Evolutionary conservation across 2,797 vertebrate genomes (phyloP).

Genomic region (Gymnopithys bicolor): DNA sequence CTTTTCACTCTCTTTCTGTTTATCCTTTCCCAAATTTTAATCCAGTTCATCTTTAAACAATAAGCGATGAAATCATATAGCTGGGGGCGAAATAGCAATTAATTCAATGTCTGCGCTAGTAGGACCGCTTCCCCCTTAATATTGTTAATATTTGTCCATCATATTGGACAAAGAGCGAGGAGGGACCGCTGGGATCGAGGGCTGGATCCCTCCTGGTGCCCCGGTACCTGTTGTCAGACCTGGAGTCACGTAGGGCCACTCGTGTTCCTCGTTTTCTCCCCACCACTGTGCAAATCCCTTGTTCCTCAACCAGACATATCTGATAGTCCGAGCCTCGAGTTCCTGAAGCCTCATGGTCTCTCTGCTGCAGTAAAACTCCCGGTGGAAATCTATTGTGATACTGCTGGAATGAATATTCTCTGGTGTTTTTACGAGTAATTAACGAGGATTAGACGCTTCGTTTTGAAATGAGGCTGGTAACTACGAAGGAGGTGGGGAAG

Average conservation of each 20-base stretch:
- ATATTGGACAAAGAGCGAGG: neutral
- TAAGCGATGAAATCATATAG: neutral
- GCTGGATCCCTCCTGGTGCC: neutral
- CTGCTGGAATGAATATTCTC: neutral
- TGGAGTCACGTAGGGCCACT: neutral
- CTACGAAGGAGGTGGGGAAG: neutral
- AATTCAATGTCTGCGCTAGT: neutral
- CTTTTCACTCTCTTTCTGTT: neutral
- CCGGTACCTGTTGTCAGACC: neutral
- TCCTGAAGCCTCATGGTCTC: neutral
- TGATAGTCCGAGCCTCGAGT: neutral
- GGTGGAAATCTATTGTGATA: neutral
- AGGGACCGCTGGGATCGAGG: neutral
- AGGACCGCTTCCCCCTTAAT: neutral
- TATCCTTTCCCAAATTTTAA: neutral
- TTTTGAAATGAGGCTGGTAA: neutral
- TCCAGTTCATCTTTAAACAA: neutral
- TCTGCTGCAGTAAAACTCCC: neutral
- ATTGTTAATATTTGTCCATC: neutral
- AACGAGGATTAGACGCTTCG: neutral
- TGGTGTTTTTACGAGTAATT: neutral
- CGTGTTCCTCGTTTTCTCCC: too few relatives aligned
- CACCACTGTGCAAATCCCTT: neutral
- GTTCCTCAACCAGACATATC: neutral
- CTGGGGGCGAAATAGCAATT: neutral